Evolutionary conservation across 2,888 invertebrate genomes (phyloP).

Genomic region (Priocnemis perturbator): DNA sequence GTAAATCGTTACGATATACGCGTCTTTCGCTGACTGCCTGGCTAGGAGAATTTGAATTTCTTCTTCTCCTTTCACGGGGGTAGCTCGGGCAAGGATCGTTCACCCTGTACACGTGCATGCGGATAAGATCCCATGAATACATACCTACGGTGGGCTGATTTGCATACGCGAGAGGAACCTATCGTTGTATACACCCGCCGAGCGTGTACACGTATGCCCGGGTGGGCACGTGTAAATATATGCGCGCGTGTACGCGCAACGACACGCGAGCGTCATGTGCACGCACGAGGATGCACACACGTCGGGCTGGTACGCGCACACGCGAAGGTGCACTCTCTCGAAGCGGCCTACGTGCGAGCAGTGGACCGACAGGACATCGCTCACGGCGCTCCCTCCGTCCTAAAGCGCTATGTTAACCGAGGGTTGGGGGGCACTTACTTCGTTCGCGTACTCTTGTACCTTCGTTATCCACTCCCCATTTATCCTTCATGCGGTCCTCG

Average conservation of each 20-base stretch:
- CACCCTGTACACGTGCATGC: conserved; percentile 65
- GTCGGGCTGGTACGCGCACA: background rate
- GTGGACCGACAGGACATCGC: conserved; percentile 67
- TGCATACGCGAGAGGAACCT: conserved; percentile 63
- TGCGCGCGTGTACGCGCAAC: conserved; percentile 16
- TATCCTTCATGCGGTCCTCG: conserved; percentile 63
- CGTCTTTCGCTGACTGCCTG: conserved; percentile 12
- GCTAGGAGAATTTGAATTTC: conserved; percentile 54
- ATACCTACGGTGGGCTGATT: conserved; percentile 59
- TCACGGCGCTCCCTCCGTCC: conserved; percentile 66
- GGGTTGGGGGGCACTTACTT: conserved; percentile 62
- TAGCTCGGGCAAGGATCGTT: conserved; percentile 57
- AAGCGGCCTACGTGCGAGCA: conserved; percentile 60
- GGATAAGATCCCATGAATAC: conserved; percentile 68
- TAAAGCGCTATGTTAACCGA: conserved; percentile 57
- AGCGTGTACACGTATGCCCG: no score
- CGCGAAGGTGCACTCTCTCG: conserved; percentile 29
- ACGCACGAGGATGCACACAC: conserved; percentile 15
- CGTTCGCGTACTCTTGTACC: conserved; percentile 70
- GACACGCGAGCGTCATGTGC: conserved; percentile 9
- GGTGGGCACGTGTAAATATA: conserved; percentile 12
- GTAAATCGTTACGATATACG: conserved; percentile 36
- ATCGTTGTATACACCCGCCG: conserved; percentile 37
- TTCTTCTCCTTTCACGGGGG: conserved; percentile 48
- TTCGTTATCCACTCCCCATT: conserved; percentile 72